A percentile compares a stretch with the other conserved stretches of the same genome.
These are phyloP conservation scores for Forficula auricularia DNA, from an alignment of 1,140 invertebrate species.

Conservation along the genomic window DNA sequence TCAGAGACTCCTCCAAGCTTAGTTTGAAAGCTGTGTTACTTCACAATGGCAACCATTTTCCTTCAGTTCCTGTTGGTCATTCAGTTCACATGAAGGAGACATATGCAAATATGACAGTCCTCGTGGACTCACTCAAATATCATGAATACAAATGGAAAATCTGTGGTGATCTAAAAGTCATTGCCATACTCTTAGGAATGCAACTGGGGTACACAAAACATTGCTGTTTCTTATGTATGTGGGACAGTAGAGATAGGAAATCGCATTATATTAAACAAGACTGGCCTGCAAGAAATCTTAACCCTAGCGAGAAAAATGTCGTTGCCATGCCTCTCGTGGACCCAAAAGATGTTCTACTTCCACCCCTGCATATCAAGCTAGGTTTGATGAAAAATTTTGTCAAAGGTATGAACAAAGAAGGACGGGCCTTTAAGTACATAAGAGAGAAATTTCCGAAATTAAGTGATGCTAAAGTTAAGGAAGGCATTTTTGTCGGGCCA, in stretches of 20 bases:
- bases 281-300: slow-evolving; percentile 19
- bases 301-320: slow-evolving; percentile 19
- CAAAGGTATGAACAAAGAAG: slow-evolving; percentile 19
- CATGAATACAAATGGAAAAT: slow-evolving; percentile 9
- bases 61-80: slow-evolving; percentile 9
- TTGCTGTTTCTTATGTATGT: slow-evolving; percentile 25
- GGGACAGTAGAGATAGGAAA: slow-evolving; percentile 23
- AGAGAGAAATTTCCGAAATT: slow-evolving; percentile 19
- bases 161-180: slow-evolving; percentile 11
- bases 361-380: slow-evolving; percentile 25
- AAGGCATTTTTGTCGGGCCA: slow-evolving; percentile 21
- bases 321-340: slow-evolving; percentile 19
- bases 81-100: slow-evolving; percentile 7
- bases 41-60: slow-evolving; percentile 6
- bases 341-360: slow-evolving; percentile 19
- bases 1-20: slow-evolving; percentile 8
- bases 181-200: slow-evolving; percentile 9
- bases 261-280: slow-evolving; percentile 20
- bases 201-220: slow-evolving; percentile 21
- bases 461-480: slow-evolving; percentile 19
- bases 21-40: slow-evolving; percentile 10
- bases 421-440: slow-evolving; percentile 19
- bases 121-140: slow-evolving; percentile 11
- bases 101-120: slow-evolving; percentile 8
- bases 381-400: slow-evolving; percentile 22